A percentile compares a stretch with the other conserved stretches of the same genome.
These are phyloP conservation scores for Drosophila orena DNA, from an alignment of 1,140 invertebrate species.

Conservation along the genomic window DNA sequence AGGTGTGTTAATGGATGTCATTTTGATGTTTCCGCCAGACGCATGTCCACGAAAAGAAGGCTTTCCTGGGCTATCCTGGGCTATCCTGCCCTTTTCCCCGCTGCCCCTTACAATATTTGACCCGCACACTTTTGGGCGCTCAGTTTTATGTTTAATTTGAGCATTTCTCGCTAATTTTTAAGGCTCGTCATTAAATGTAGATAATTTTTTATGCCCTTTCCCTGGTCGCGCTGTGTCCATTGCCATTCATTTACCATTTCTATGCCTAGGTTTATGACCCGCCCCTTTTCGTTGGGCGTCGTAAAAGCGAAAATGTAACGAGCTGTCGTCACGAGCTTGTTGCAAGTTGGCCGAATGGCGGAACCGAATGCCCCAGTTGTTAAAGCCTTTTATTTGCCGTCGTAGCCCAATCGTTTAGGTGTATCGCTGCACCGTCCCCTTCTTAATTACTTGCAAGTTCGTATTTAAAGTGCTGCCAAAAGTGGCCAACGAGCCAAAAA, in stretches of 20 bases:
- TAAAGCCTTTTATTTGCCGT: conserved; percentile 72
- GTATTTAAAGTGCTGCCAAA: conserved; percentile 46
- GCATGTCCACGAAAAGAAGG: conserved; percentile 51
- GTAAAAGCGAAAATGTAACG: conserved; percentile 78
- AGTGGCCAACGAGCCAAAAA: conserved; percentile 25
- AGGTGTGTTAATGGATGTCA: conserved; percentile 85
- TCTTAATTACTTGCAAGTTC: conserved; percentile 62
- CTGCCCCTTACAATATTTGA: conserved; percentile 2
- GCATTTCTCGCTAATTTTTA: conserved; percentile 83
- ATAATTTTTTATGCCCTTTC: conserved; percentile 77
- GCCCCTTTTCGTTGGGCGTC: conserved; percentile 49
- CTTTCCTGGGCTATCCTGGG: conserved; percentile 2
- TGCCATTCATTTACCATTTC: conserved; percentile 56
- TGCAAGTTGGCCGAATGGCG: conserved; percentile 21
- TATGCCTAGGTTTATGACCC: conserved; percentile 60
- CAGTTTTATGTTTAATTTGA: conserved; percentile 81
- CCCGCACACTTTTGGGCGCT: conserved; percentile 26
- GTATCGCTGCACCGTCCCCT: conserved; percentile 1
- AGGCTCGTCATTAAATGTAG: conserved; percentile 82
- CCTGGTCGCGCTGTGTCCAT: conserved; percentile 35
- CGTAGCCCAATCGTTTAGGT: conserved; percentile 58
- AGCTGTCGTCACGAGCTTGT: conserved; percentile 59
- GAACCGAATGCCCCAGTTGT: conserved; percentile 51
- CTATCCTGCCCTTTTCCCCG: neutral
- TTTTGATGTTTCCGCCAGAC: conserved; percentile 83